These are phyloP conservation scores for Ectemnius lituratus DNA, from an alignment of 2,888 invertebrate species.

Conservation along the genomic window DNA sequence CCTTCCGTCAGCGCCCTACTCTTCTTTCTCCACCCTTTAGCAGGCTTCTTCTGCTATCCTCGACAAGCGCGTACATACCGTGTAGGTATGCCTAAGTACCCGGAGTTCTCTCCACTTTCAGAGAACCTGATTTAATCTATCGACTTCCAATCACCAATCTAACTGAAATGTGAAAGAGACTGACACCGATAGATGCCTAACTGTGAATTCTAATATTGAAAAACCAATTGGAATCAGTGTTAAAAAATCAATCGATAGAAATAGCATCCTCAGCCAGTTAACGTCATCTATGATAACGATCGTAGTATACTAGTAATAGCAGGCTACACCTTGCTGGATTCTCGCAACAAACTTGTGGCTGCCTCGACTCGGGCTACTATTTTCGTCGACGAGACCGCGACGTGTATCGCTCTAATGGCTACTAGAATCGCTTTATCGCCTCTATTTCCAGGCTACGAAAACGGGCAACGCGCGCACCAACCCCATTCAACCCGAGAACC, in stretches of 20 bases:
- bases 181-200: no score
- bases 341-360: slow-evolving; percentile 1
- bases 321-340: slow-evolving; percentile 36
- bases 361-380: slow-evolving; percentile 20
- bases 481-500: not conserved
- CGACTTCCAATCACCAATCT: no score
- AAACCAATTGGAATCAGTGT: no score
- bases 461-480: slow-evolving; percentile 9
- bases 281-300: not conserved
- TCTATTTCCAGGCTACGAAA: slow-evolving; percentile 33
- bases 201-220: no score
- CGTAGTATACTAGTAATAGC: slow-evolving; percentile 11
- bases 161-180: no score
- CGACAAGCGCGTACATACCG: slow-evolving; percentile 41
- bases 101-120: slow-evolving; percentile 2
- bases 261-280: no score
- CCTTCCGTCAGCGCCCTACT: slow-evolving; percentile 20
- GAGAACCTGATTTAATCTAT: no score
- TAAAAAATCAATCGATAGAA: no score
- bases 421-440: slow-evolving; percentile 27
- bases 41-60: slow-evolving; percentile 14
- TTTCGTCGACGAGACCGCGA: slow-evolving; percentile 20
- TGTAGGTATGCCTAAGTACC: slow-evolving; percentile 46
- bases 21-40: slow-evolving; percentile 26
- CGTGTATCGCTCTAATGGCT: slow-evolving; percentile 27